Evolutionary conservation across 2,113 vertebrate genomes (phyloP).

Genomic region (Tichodroma muraria): DNA sequence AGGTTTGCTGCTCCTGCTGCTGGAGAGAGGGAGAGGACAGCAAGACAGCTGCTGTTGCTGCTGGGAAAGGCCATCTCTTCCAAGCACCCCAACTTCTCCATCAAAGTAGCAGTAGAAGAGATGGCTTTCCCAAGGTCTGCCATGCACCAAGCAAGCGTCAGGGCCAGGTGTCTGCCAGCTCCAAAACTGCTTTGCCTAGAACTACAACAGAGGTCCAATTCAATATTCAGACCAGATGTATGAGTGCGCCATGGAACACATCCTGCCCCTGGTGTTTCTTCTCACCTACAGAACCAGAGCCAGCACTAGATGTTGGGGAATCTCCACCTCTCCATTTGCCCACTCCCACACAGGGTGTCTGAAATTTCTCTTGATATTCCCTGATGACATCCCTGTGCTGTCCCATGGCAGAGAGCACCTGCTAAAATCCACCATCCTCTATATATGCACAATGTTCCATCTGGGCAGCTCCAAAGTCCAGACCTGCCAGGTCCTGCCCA

Average conservation of each 20-base stretch:
- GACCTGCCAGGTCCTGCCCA: background rate
- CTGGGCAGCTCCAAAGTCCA: background rate
- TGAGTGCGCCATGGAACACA: background rate
- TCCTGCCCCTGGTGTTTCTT: background rate
- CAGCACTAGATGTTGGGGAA: background rate
- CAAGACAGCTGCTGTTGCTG: background rate
- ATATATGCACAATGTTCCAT: background rate
- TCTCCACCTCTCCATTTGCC: background rate
- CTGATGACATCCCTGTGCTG: background rate
- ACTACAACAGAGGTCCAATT: background rate
- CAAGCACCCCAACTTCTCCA: background rate
- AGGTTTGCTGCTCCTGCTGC: background rate
- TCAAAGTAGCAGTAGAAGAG: background rate
- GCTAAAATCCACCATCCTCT: background rate
- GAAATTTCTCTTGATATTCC: background rate
- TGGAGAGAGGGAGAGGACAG: background rate
- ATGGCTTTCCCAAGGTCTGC: background rate
- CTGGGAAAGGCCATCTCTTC: background rate
- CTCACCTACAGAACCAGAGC: background rate
- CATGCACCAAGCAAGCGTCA: fast-evolving
- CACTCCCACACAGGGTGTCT: background rate
- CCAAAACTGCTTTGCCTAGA: background rate
- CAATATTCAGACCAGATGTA: background rate
- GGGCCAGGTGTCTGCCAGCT: background rate
- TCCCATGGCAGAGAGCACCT: background rate